A percentile compares a stretch with the other conserved stretches of the same genome.
Conservation (phyloP, 2,888 invertebrate genomes). For the Andrena minutula region DNA sequence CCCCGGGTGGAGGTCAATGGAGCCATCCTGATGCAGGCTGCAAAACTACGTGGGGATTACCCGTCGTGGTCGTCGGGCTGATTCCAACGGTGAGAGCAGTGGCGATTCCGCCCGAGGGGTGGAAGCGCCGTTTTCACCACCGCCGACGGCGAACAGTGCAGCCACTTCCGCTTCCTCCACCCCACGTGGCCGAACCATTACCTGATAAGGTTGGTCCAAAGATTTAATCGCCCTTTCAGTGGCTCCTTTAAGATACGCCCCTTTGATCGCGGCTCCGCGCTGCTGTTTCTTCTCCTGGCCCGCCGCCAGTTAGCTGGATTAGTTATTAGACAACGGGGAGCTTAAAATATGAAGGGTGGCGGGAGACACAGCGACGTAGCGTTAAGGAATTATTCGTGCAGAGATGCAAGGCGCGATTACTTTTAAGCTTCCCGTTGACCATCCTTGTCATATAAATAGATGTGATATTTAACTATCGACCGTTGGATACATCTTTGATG, state of each 20-base stretch:
- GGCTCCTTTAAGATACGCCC: background rate
- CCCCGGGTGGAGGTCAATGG: slow-evolving; percentile 70
- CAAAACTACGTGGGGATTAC: slow-evolving; percentile 70
- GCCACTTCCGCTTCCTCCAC: slow-evolving; percentile 81
- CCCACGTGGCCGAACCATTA: slow-evolving; percentile 83
- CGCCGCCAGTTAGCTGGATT: background rate
- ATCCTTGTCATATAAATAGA: too few species aligned
- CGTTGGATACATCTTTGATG: too few species aligned
- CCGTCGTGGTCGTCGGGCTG: slow-evolving; percentile 75
- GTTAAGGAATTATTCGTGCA: too few species aligned
- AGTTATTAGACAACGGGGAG: too few species aligned
- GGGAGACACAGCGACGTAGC: too few species aligned
- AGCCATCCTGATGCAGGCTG: slow-evolving; percentile 78
- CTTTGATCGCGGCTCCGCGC: too few species aligned
- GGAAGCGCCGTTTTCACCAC: slow-evolving; percentile 61
- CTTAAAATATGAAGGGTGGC: too few species aligned
- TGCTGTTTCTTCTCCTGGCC: background rate
- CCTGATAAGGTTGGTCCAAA: slow-evolving; percentile 80
- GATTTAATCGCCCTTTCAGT: background rate
- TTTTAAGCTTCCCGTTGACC: too few species aligned
- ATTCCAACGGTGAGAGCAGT: slow-evolving; percentile 75
- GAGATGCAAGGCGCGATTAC: too few species aligned
- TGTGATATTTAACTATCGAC: too few species aligned
- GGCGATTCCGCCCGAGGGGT: slow-evolving; percentile 68
- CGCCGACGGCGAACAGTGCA: slow-evolving; percentile 67